Evolutionary conservation across 1,140 invertebrate genomes (phyloP), one percentile per base, ranked within the genome.

Genomic region (Papilio polytes): DNA sequence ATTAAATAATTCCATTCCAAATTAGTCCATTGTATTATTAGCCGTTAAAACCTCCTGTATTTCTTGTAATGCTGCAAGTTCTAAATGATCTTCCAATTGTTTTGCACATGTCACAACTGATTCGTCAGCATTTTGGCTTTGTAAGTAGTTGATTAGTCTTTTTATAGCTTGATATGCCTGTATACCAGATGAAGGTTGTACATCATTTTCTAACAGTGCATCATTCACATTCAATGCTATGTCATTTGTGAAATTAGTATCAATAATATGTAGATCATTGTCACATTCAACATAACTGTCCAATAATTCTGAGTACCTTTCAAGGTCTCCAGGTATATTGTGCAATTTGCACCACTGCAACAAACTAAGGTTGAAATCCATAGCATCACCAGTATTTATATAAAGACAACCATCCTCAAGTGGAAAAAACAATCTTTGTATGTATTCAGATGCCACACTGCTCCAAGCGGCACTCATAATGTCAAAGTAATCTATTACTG

Each of bases 161-260:
- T 84, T 86, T 74, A 86, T 85, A 77, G 85, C 85, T 81, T 86
- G 84, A 74, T 81, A 86, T 15, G 82, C 85, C 41, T 86, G 80
- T 51, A 86, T 72, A 26, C 78, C 83, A 70, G 85, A 86, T 41
- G 85, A 80, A 12, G 81, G 36, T 13, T 80, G 48, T 41, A 63
- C 59, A 63, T 78, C 76, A 78, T 81, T 86, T 46, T 84, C 66
- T 20, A 70, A 80, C 53, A 82, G 74, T 22, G 81, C 56, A 36
- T 86, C 81, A 44, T 70, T 81, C 22, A 78, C 66, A 77, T 80
- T 70, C 63, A 78, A 44, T 76, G 66, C 83, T 74, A 36, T 74
- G 63, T 81, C 78, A 82, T 84, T 79, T 59, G 63, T 26, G 48
- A 44, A 70, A 13, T 53, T 44, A 74, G 70, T 78, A 53, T 80